These are phyloP conservation scores for Melospiza melodia DNA, from an alignment of 2,113 vertebrate genomes.

Conservation along the genomic window DNA sequence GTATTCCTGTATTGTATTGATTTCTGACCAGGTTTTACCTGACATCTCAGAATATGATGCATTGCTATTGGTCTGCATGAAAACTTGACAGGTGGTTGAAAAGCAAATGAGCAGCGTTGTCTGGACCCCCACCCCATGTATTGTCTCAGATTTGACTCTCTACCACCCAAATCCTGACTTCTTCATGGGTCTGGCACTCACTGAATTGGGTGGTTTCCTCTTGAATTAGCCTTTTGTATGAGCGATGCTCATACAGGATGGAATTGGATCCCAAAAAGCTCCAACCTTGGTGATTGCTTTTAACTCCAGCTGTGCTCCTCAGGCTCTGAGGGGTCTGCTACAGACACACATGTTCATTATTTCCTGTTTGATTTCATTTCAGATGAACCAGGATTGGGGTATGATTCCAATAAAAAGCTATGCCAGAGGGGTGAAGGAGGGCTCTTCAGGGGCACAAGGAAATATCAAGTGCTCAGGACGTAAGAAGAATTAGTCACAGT, in stretches of 20 bases:
- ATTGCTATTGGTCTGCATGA: not conserved
- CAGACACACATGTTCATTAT: not conserved
- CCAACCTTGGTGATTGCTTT: not conserved
- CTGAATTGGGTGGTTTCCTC: not conserved
- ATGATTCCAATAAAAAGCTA: not conserved
- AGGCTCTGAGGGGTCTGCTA: not conserved
- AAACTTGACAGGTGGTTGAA: not conserved
- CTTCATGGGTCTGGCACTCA: not conserved
- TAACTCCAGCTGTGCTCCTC: not conserved
- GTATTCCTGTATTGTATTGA: not conserved
- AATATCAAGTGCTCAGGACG: not conserved
- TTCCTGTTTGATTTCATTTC: constrained; percentile 19
- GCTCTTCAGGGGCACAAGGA: not conserved
- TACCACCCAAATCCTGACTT: not conserved
- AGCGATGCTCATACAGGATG: fast-evolving
- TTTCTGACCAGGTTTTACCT: not conserved
- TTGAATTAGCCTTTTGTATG: not conserved
- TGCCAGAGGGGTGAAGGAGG: not conserved
- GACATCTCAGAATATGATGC: not conserved
- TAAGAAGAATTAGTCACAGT: not conserved
- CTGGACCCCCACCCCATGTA: not conserved
- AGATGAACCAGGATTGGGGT: not conserved
- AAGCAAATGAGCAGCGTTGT: fast-evolving
- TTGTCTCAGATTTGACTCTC: not conserved
- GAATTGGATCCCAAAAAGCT: not conserved